Base-by-base conservation (phyloP, 2,797 vertebrate genomes). In the Tenualosa ilisha region DNA sequence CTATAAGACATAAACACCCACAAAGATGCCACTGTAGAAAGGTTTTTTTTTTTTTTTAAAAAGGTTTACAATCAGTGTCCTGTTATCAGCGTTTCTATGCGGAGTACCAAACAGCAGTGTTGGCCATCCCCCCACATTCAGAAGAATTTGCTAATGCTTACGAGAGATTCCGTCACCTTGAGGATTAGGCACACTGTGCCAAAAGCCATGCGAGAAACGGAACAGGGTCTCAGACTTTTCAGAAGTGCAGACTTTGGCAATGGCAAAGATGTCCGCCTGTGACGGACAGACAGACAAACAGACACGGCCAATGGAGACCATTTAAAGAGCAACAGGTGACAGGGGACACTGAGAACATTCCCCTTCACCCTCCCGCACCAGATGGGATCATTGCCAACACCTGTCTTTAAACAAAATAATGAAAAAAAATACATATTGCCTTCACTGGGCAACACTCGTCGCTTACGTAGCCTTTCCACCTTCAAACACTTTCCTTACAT, bases 1-100 rank as follows among this genome's bases (percentile, higher is more conserved):
- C 88, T 96, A 94, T 96, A 96, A 96, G 96, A 96, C 96, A 96
- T 95, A 96, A 93, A 93, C 90, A 91, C 92, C 91, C 91, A 90
- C 90, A 91, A 90, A 86, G 87, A 94, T 94, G 92, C 89, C 93
- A 94, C 89, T 94, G 93, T 92, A 94, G 93, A 93, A 94, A 93
- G 89, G 87, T 4, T 49, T 49, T 49, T 8, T 31, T 87, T 91
- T 90, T 90, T 91, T 89, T 56, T 43, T 84, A 90, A 91, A 86
- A 94, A 93, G 90, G 88, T 90, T 93, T 95, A 94, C 95, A 92
- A 92, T 92, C 92, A 95, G 93, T 94, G 94, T 95, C 94, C 94
- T 88, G 90, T 93, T 90, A 92, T 94, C 92, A 94, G 93, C 93
- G 91, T 93, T 86, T 50, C 53, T 84, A 54, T 84, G 86, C 89